phyloP scores from a whole-genome alignment of 2,797 vertebrate genomes.

The Siniperca scherzeri region DNA sequence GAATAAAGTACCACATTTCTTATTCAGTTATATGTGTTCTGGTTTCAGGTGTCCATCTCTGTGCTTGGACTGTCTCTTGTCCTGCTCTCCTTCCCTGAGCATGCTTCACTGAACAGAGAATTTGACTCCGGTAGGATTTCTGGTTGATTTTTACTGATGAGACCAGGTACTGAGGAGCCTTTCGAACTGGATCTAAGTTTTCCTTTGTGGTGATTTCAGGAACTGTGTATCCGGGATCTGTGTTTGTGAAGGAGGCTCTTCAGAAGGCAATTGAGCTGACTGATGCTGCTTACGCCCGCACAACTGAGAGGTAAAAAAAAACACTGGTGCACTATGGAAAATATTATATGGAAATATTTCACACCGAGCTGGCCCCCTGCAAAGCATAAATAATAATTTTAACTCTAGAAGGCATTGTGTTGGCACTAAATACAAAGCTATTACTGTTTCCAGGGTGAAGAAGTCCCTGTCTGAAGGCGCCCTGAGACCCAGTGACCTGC shows the following conservation, averaged over 20 bases:
- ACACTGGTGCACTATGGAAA: neutral
- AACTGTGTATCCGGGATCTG: conserved; percentile 74
- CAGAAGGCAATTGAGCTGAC: conserved; percentile 81
- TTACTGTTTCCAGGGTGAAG: conserved; percentile 78
- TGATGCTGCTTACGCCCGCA: conserved; percentile 82
- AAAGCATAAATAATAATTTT: neutral
- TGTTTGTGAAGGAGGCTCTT: conserved; percentile 82
- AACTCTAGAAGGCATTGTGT: neutral
- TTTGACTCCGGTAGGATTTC: conserved; percentile 79
- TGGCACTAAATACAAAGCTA: neutral
- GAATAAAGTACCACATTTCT: neutral
- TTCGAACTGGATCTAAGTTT: neutral
- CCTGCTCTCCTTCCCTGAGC: conserved; percentile 66
- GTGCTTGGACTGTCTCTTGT: conserved; percentile 66
- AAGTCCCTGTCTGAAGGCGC: conserved; percentile 80
- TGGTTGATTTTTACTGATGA: neutral
- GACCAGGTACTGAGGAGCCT: neutral
- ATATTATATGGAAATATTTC: neutral
- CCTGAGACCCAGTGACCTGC: conserved; percentile 85
- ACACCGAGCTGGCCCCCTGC: neutral
- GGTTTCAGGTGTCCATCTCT: conserved; percentile 74
- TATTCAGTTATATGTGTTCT: conserved; percentile 14
- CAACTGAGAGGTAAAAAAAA: conserved; percentile 81
- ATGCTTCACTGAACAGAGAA: conserved; percentile 55
- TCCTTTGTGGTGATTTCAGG: conserved; percentile 59